Evolutionary conservation across 2,113 vertebrate species (phyloP), one percentile per base, ranked within the genome.

Genomic region (Brachionichthys hirsutus): DNA sequence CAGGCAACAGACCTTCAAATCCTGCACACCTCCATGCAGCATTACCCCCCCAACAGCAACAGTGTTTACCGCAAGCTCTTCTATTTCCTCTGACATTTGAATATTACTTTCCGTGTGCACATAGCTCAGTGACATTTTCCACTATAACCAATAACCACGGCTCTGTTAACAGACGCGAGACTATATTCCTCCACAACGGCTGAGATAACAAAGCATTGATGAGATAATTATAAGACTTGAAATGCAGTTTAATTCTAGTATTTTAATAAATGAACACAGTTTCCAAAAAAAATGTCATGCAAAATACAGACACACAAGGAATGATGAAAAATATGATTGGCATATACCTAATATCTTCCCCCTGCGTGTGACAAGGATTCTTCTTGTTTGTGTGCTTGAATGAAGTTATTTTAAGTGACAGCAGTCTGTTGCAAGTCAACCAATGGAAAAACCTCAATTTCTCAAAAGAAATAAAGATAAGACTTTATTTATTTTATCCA

Each of bases 351-450:
- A n/a, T n/a, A 44, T 12, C 22, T 7, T 34, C n/a, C 40, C n/a
- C 12, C 8, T 11, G 20, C 35, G 14, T 34, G 1, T 34, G 43
- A 65, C 38, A 43, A 20, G 38, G 38, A 24, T 20, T 13, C 17
- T 18, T 51, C 24, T 30, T 30, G 24, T 30, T 4, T 30, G 1
- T 43, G 11, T 36, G 14, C 19, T 46, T 40, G 36, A 54, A 64
- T 62, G 54, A 62, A 73, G 24, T 62, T 17, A 61, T 22, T 63
- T 12, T 74, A 63, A 78, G 14, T 73, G 61, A 78, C 64, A 61
- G 61, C 16, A 60, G 16, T 34, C 40, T 51, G 74, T 70, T 73
- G 52, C 47, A 15, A 58, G 62, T n/a, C 50, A 42, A 69, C 36
- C 4, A 40, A 1, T 6, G 35, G 34, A 45, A 46, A 54, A 45